Base-by-base conservation (phyloP, 53 echinoderm and acorn worm genomes). In the Holothuria scabra region DNA sequence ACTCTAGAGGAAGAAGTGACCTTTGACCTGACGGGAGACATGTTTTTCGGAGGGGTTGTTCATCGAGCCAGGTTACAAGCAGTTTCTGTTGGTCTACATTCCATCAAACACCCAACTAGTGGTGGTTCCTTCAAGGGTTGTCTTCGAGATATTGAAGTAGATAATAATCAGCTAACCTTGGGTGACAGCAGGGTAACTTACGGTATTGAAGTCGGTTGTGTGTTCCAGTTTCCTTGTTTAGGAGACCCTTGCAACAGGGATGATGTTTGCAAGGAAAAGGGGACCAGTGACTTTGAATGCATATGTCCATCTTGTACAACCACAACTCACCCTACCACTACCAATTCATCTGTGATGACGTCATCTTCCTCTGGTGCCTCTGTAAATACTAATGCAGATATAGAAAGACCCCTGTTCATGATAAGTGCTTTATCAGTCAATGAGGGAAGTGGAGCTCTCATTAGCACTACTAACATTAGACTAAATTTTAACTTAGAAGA, bases 121-220 rank as follows among this genome's bases (percentile, higher is more conserved):
- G 97, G 94, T 5, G 95, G 99, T 21, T 99, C 95, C 8, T 90
- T 93, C 67, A 81, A 65, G 48, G 99, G 99, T 46, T 95, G 94
- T 69, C 35, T 99, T 19, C 87, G 93, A 60, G 93, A 99, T 38
- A 79, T 95, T 18, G 99, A 99, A 61, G 82, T 99, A 32, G 91
- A 99, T 80, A 69, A 74, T 59, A 89, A 86, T 25, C 90, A 87
- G 65, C 66, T 85, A 41, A 88, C 94, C 0, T 89, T 99, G 5
- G 99, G 91, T 29, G 99, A 99, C 68, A 89, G 93, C 8, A 89
- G 88, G 7, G 93, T 93, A 18, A 99, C 99, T 12, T 89, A 95
- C 66, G 91, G 94, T 30, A 91, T 99, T 10, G 81, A 87, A 28
- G 86, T 93, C 5, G 99, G 95, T 66, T 99, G 99, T 56, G 83